Base-by-base conservation (phyloP, 2,113 vertebrate species). In the Hippocampus comes region DNA sequence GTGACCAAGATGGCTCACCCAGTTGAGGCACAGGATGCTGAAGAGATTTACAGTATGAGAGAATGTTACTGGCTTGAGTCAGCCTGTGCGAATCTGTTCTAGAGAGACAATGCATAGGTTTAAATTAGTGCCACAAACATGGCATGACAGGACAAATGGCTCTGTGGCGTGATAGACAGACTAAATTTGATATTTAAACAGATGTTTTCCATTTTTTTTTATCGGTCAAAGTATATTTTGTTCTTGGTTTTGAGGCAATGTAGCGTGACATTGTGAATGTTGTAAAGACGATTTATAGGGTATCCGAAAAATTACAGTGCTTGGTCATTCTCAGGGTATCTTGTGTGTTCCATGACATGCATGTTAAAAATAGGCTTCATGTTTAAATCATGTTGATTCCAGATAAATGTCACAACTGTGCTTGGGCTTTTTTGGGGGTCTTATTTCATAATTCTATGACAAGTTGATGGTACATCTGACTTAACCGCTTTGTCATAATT, bases 221-320 rank as follows among this genome's bases (percentile, higher is more conserved):
- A 48, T 48, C 23, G 23, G 64, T 48, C 23, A 66, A 48, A 23
- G n/a, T 23, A 66, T 23, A 66, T 46, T 66, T 66, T 66, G 64
- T 66, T 66, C 64, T 48, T 66, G 42, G 64, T 27, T 48, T 66
- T 25, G 64, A 66, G 64, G 43, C 42, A 66, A 25, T 17, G 63
- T n/a, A 48, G n/a, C 23, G 63, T 46, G 63, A 42, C 43, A 46
- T 41, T 64, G 34, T 42, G 21, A 6, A 43, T 43, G 63, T 25
- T 66, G 64, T 48, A 66, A 66, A 66, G 48, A 66, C 20, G 23
- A 66, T 66, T 48, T 66, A 48, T 15, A 48, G 23, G 15, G 23
- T 27, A 17, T 48, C n/a, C 49, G 43, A 48, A n/a, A 66, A 66
- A 66, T 66, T 66, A 66, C 64, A 66, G 64, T 27, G 42, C 23